These are phyloP conservation scores for Syngnathus rostellatus DNA, from an alignment of 2,797 vertebrate species.

Conservation along the genomic window DNA sequence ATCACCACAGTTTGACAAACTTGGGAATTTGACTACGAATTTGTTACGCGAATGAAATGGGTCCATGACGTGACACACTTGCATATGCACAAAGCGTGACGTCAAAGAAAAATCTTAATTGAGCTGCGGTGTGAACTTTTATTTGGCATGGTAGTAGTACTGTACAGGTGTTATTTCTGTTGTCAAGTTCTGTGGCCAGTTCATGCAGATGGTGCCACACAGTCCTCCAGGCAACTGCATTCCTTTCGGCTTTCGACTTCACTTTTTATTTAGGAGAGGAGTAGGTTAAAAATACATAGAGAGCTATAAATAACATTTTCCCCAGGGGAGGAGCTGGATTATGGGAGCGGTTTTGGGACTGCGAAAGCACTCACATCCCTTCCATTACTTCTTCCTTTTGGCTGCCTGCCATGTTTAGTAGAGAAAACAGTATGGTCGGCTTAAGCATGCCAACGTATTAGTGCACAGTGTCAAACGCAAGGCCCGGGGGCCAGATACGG, in stretches of 20 bases:
- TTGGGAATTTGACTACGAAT: constrained; percentile 10
- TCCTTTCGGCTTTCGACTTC: constrained; percentile 17
- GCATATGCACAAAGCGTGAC: too few relatives aligned
- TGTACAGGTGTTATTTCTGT: constrained; percentile 41
- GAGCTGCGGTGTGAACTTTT: constrained; percentile 56
- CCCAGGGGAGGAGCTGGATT: constrained; percentile 45
- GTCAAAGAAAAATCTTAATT: too few relatives aligned
- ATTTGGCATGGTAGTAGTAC: constrained; percentile 30
- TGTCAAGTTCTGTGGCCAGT: constrained; percentile 35
- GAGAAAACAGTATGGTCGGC: constrained; percentile 9
- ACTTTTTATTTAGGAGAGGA: constrained; percentile 46
- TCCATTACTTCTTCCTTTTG: constrained; percentile 40
- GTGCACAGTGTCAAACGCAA: background rate
- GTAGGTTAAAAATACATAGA: constrained; percentile 61
- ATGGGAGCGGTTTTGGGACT: constrained; percentile 50
- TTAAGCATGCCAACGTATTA: constrained; percentile 1
- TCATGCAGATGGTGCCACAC: constrained; percentile 30
- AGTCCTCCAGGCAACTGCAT: constrained; percentile 31
- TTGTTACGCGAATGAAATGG: too few relatives aligned
- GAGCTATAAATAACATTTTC: constrained; percentile 58
- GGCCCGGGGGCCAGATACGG: too few relatives aligned
- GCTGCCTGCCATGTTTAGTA: constrained; percentile 40
- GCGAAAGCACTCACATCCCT: constrained; percentile 44
- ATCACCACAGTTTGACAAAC: constrained; percentile 20
- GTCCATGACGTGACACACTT: too few relatives aligned